Conservation (phyloP, 2,797 vertebrate genomes). For the Mormyrus proboscirostris region DNA sequence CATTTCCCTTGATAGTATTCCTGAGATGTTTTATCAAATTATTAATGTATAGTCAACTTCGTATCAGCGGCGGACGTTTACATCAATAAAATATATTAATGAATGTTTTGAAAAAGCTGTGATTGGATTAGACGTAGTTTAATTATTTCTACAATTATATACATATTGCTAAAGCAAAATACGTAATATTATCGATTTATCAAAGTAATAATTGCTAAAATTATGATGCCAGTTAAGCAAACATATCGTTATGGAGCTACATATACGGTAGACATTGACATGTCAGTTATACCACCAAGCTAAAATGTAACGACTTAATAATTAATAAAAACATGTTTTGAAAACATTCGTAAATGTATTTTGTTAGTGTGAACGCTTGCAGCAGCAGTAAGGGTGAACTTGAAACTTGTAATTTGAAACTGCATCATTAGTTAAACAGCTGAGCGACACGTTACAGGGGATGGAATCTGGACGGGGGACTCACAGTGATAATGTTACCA, state of each 20-base stretch:
- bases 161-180: background rate
- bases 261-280: background rate
- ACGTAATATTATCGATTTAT: too few relatives aligned
- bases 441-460: background rate
- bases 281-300: background rate
- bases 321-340: background rate
- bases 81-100: background rate
- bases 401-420: background rate
- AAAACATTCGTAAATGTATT: background rate
- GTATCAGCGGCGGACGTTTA: background rate
- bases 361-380: background rate
- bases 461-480: background rate
- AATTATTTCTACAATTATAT: background rate
- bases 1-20: too few relatives aligned
- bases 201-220: too few relatives aligned
- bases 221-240: too few relatives aligned
- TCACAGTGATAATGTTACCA: background rate
- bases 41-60: background rate
- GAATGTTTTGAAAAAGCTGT: background rate
- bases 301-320: background rate
- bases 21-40: background rate
- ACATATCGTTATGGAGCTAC: too few relatives aligned
- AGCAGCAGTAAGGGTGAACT: background rate
- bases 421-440: background rate
- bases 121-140: background rate